Percentiles rank a stretch among this genome's conserved stretches.
Evolutionary conservation across 1,140 invertebrate genomes (phyloP).

Genomic region (Drosophila micromelanica): DNA sequence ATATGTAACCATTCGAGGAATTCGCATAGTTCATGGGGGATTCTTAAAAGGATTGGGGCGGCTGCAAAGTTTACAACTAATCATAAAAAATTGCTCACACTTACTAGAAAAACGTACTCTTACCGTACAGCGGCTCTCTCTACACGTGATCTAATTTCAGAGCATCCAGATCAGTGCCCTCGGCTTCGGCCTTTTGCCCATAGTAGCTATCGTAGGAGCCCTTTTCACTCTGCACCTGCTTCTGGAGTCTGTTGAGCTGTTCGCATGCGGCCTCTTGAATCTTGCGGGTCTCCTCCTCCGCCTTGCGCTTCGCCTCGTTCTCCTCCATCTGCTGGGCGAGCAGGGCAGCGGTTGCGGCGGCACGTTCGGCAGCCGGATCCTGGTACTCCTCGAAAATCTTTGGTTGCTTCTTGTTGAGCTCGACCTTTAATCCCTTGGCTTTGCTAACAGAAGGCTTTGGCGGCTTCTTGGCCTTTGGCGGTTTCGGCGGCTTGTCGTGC

Average conservation of each 20-base stretch:
- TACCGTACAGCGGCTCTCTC: slow-evolving; percentile 24
- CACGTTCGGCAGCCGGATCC: slow-evolving; percentile 68
- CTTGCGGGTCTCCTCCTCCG: slow-evolving; percentile 66
- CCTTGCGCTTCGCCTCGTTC: slow-evolving; percentile 72
- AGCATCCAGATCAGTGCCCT: slow-evolving; percentile 45
- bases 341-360: slow-evolving; percentile 70
- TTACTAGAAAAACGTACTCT: slow-evolving; percentile 18
- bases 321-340: slow-evolving; percentile 71
- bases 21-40: slow-evolving; percentile 27
- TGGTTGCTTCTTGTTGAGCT: slow-evolving; percentile 53
- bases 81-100: slow-evolving; percentile 17
- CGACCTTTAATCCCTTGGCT: slow-evolving; percentile 56
- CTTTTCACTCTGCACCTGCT: slow-evolving; percentile 56
- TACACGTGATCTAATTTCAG: slow-evolving; percentile 69
- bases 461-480: slow-evolving; percentile 55
- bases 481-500: slow-evolving; percentile 67
- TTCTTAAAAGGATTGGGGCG: slow-evolving; percentile 36
- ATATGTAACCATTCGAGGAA: slow-evolving; percentile 38
- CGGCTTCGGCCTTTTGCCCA: slow-evolving; percentile 63
- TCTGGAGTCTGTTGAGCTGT: slow-evolving; percentile 71
- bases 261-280: slow-evolving; percentile 76
- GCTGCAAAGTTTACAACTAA: slow-evolving; percentile 31
- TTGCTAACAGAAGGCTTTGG: slow-evolving; percentile 49
- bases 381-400: slow-evolving; percentile 71
- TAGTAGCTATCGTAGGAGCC: slow-evolving; percentile 69